phyloP scores from a whole-genome alignment of 2,797 vertebrate genomes.

The Tragelaphus oryx region DNA sequence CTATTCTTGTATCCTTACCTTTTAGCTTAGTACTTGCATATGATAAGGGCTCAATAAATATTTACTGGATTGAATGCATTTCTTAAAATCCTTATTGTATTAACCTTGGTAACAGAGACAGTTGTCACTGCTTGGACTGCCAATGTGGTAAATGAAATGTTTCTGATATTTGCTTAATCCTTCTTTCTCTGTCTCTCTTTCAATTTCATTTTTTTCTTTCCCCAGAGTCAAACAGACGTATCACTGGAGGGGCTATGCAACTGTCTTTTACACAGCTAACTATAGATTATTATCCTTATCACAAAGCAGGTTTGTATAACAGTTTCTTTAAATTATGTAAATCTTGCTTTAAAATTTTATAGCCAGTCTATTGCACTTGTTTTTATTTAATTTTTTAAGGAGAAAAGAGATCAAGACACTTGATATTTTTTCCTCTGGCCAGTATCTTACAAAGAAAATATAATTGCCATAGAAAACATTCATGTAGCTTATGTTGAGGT shows the following conservation, averaged over 20 bases:
- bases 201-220: constrained; percentile 48
- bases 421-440: background rate
- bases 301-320: constrained; percentile 91
- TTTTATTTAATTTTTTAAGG: constrained; percentile 11
- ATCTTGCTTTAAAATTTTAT: background rate
- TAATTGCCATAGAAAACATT: background rate
- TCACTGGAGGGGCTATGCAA: constrained; percentile 97
- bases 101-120: background rate
- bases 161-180: constrained; percentile 27
- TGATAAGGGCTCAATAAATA: background rate
- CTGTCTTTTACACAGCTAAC: constrained; percentile 95
- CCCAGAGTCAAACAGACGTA: constrained; percentile 88
- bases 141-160: background rate
- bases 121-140: background rate
- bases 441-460: constrained; percentile 4
- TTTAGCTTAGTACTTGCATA: background rate
- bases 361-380: background rate
- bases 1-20: background rate
- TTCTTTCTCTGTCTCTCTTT: background rate
- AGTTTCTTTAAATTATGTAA: constrained; percentile 11
- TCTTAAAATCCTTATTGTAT: background rate
- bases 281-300: constrained; percentile 97
- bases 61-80: background rate
- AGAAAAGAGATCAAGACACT: background rate
- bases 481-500: background rate